These are phyloP conservation scores for Thymelicus lineola DNA, from an alignment of 2,888 invertebrate genomes.

Conservation along the genomic window DNA sequence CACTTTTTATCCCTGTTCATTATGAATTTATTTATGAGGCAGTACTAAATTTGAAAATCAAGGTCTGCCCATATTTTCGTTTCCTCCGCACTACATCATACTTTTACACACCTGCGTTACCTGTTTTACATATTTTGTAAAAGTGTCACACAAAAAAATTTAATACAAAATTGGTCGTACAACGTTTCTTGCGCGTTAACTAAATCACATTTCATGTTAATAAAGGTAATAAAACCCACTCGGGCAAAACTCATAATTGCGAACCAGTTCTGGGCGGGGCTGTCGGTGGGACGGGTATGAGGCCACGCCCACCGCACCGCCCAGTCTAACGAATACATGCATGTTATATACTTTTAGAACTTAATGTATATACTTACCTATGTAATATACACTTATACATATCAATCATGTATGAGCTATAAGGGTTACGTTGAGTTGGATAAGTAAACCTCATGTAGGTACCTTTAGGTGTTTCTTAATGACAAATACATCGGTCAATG, in stretches of 20 bases:
- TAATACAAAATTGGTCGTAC: conserved; percentile 30
- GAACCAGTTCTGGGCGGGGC: conserved; percentile 64
- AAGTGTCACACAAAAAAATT: conserved; percentile 31
- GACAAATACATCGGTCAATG: too few relatives aligned
- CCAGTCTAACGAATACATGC: conserved; percentile 46
- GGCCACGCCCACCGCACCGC: conserved; percentile 66
- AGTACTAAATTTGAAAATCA: conserved; percentile 22
- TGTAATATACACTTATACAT: conserved; percentile 4
- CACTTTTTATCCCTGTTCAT: conserved; percentile 7
- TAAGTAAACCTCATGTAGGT: too few relatives aligned
- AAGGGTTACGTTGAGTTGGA: too few relatives aligned
- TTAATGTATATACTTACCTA: neutral
- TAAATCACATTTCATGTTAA: conserved; percentile 50
- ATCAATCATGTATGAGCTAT: too few relatives aligned
- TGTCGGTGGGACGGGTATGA: conserved; percentile 58
- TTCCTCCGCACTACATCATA: conserved; percentile 21
- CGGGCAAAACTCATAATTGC: conserved; percentile 52
- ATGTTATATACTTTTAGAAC: conserved; percentile 37
- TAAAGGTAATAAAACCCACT: conserved; percentile 44
- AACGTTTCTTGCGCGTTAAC: conserved; percentile 31
- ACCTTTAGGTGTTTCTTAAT: too few relatives aligned
- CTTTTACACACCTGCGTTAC: conserved; percentile 39
- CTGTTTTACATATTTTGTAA: conserved; percentile 42
- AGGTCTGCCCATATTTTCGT: conserved; percentile 21
- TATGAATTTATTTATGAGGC: conserved; percentile 17